These are phyloP conservation scores for Acanthaster planci DNA, from an alignment of 35 echinoderm and acorn worm genomes.

Conservation along the genomic window DNA sequence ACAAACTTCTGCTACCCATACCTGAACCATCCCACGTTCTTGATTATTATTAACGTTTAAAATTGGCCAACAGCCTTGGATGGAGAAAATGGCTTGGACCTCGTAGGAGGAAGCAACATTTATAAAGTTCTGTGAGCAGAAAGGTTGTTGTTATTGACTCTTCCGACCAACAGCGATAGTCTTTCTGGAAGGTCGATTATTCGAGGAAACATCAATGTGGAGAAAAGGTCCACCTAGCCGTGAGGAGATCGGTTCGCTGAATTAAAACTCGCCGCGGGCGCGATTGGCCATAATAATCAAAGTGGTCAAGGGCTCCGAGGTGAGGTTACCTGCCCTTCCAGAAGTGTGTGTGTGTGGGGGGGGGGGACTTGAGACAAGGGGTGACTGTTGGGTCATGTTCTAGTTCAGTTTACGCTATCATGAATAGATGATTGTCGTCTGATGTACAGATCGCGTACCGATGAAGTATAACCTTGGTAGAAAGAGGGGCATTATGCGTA, in stretches of 20 bases:
- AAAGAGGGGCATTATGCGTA: too few species aligned
- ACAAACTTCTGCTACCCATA: background rate
- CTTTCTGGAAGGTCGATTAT: background rate
- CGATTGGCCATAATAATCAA: too few species aligned
- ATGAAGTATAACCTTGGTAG: too few species aligned
- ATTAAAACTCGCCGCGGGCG: too few species aligned
- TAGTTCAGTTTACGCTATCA: background rate
- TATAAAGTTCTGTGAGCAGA: background rate
- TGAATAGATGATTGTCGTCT: too few species aligned
- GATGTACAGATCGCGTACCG: too few species aligned
- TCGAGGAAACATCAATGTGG: constrained; percentile 1
- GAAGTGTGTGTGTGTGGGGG: too few species aligned
- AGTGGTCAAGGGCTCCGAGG: background rate
- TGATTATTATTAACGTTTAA: background rate
- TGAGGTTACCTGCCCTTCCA: background rate
- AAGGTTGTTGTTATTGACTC: background rate
- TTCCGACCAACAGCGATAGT: background rate
- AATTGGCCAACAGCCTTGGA: background rate
- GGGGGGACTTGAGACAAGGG: background rate
- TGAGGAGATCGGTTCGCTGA: background rate
- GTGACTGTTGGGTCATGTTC: constrained; percentile 21
- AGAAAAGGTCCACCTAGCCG: background rate
- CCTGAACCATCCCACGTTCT: background rate
- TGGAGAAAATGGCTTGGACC: too few species aligned
- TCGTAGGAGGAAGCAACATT: background rate